Base-by-base conservation (phyloP, 2,113 vertebrate genomes). In the Pollachius pollachius region DNA sequence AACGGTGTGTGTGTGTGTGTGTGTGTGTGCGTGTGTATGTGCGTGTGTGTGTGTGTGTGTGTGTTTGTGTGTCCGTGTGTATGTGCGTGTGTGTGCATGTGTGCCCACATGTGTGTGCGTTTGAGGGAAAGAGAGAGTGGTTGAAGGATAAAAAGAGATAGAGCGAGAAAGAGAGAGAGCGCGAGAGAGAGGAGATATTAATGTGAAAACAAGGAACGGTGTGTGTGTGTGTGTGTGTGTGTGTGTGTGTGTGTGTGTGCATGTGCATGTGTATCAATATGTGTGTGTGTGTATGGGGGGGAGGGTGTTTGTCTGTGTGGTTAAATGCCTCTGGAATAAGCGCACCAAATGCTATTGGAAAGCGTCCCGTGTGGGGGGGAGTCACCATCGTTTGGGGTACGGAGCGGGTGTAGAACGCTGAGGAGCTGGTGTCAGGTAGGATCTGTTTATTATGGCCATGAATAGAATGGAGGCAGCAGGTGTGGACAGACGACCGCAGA, bases 391-490 rank as follows among this genome's bases (percentile, higher is more conserved):
- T 48, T 48, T 34, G 4, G 30, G 41, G 60, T 3, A 4, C 3
- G 2, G 17, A 18, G 52, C 15, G 21, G 58, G 7, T 34, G 30
- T 34, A 34, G 6, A 34, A 16, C 74, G 65, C 68, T 61, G 37
- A 61, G 5, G 27, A 56, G 66, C 61, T 34, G 61, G 71, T 74
- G 69, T 69, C 75, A 76, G 73, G 72, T 76, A 17, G 75, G 61
- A 65, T 72, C 64, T 70, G 30, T 34, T 61, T 72, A 62, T 23
- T 66, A 62, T 67, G 61, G 69, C 73, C 11, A 48, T 81, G 66
- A 65, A 79, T 78, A 34, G 68, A 75, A 41, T 56, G 64, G 78
- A 15, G 70, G 81, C 68, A 88, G 86, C 87, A 89, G 84, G 80
- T 88, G 86, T 60, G 23, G 61, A 61, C 62, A 72, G 70, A 69